Conservation (phyloP, 2,888 invertebrate genomes). For the Cantharis lateralis region DNA sequence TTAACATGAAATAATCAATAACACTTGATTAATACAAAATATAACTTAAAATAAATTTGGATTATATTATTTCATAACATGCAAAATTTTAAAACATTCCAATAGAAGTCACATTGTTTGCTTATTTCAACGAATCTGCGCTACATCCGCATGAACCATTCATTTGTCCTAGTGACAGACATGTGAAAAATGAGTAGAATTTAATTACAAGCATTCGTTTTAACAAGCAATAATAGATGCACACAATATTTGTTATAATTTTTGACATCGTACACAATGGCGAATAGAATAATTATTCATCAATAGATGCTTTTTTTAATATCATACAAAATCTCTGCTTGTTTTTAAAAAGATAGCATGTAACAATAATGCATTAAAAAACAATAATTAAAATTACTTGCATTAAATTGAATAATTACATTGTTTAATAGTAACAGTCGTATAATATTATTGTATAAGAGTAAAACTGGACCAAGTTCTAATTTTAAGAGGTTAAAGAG, state of each 20-base stretch:
- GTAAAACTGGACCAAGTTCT: too few species aligned
- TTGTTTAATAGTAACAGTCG: too few species aligned
- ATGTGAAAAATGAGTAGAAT: slow-evolving; percentile 22
- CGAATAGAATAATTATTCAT: neutral
- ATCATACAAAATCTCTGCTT: neutral
- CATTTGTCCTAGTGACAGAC: slow-evolving; percentile 24
- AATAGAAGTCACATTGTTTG: slow-evolving; percentile 20
- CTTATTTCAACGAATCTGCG: slow-evolving; percentile 21
- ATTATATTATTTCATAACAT: slow-evolving; percentile 7
- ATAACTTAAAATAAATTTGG: neutral
- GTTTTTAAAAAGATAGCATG: neutral
- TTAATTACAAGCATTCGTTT: slow-evolving; percentile 25
- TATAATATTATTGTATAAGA: too few species aligned
- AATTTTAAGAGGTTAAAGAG: too few species aligned
- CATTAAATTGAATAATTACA: too few species aligned
- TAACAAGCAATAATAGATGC: slow-evolving; percentile 19
- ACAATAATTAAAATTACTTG: too few species aligned
- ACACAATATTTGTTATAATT: slow-evolving; percentile 6
- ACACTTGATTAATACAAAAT: neutral
- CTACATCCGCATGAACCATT: slow-evolving; percentile 21
- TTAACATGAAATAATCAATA: neutral
- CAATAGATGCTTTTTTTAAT: neutral
- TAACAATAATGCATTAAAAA: too few species aligned
- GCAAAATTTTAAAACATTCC: slow-evolving; percentile 8
- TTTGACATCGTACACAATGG: neutral